A percentile compares a stretch with the other conserved stretches of the same genome.
Evolutionary conservation across 2,797 vertebrate genomes (phyloP).

Genomic region (Tenualosa thibaudeaui): DNA sequence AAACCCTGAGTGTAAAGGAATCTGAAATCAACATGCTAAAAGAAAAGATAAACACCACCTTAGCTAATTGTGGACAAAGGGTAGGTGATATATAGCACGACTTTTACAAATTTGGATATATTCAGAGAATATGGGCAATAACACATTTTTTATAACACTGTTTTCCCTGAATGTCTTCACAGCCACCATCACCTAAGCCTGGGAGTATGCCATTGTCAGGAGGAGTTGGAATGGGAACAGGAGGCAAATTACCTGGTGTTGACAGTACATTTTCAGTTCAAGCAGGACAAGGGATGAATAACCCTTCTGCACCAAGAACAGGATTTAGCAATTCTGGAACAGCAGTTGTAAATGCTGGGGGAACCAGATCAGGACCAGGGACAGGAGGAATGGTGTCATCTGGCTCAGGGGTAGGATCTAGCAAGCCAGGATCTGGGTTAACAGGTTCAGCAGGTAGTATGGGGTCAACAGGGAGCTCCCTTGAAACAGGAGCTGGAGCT

Average conservation of each 20-base stretch:
- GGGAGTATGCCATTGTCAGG: not conserved
- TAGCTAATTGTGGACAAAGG: conserved; percentile 47
- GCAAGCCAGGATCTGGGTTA: too few relatives aligned
- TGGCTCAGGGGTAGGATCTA: not conserved
- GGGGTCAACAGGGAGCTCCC: too few relatives aligned
- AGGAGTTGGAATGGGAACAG: not conserved
- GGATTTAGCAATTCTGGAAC: not conserved
- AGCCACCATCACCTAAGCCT: not conserved
- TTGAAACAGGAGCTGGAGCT: not conserved
- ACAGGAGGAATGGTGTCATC: not conserved
- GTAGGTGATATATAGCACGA: conserved; percentile 19
- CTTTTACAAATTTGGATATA: not conserved
- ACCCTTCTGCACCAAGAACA: not conserved
- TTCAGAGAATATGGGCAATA: not conserved
- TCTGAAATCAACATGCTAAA: conserved; percentile 56
- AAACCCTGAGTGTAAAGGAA: conserved; percentile 58
- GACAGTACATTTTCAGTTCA: not conserved
- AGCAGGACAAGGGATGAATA: too few relatives aligned
- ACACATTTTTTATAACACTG: not conserved
- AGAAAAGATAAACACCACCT: conserved; percentile 58
- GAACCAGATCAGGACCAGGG: not conserved
- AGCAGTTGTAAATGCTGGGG: not conserved
- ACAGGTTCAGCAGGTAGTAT: not conserved
- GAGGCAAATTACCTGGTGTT: not conserved
- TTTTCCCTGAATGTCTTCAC: not conserved